phyloP scores from a whole-genome alignment of 2,888 invertebrate species.

The Rotaria magnacalcarata region DNA sequence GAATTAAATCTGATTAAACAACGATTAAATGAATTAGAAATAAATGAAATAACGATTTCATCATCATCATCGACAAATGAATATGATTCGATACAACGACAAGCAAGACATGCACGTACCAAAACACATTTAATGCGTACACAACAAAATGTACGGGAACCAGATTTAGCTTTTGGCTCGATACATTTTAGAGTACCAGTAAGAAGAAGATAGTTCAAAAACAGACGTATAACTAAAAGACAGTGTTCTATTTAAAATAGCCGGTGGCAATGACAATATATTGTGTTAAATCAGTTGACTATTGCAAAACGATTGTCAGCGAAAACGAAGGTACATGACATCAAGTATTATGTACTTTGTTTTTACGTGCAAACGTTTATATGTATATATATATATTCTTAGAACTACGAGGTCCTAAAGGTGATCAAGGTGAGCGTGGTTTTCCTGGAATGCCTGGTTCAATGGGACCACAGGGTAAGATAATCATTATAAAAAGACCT shows the following conservation, averaged over 20 bases:
- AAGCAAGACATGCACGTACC: background rate
- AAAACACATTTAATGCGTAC: background rate
- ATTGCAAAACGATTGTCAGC: background rate
- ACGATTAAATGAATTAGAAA: background rate
- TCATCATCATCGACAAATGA: background rate
- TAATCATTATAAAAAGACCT: background rate
- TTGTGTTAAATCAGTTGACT: slow-evolving; percentile 23
- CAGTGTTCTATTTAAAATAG: background rate
- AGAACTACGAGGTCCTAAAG: slow-evolving; percentile 1
- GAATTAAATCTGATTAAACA: background rate
- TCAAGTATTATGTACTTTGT: background rate
- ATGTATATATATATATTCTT: background rate
- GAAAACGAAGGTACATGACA: background rate
- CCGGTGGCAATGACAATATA: background rate
- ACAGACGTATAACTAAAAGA: background rate
- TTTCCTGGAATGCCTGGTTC: background rate
- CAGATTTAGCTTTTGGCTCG: background rate
- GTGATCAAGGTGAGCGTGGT: slow-evolving; percentile 1
- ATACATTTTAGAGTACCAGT: slow-evolving; percentile 11
- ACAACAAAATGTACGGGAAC: background rate
- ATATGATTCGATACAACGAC: background rate
- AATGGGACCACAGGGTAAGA: background rate
- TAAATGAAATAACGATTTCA: background rate
- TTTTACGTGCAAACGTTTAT: background rate
- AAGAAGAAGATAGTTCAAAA: background rate